Percentiles rank a stretch among this genome's conserved stretches.
These are phyloP conservation scores for Columba guinea DNA, from an alignment of 2,797 vertebrate genomes.

Conservation along the genomic window DNA sequence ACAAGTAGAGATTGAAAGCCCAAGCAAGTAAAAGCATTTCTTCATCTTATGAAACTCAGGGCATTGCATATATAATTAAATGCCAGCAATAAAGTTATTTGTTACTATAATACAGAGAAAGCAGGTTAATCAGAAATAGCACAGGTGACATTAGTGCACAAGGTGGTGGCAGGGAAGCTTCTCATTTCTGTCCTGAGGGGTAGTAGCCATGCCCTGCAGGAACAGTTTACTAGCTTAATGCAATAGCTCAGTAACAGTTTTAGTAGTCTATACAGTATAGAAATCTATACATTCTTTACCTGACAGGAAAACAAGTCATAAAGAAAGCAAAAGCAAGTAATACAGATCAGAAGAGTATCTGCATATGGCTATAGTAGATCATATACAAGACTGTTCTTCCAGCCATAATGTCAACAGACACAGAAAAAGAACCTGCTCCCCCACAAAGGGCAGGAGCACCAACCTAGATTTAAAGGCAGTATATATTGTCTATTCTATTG, in stretches of 20 bases:
- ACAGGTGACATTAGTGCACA: background rate
- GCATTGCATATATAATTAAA: background rate
- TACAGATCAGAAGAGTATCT: background rate
- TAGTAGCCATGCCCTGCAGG: background rate
- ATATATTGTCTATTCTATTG: background rate
- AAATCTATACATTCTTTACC: background rate
- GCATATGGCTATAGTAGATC: accelerated
- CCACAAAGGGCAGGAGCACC: background rate
- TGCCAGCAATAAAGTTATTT: background rate
- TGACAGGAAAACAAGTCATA: background rate
- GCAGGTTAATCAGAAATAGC: background rate
- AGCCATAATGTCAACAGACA: background rate
- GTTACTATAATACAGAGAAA: conserved; percentile 19
- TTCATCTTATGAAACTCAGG: background rate
- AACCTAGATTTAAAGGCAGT: background rate
- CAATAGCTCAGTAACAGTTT: background rate
- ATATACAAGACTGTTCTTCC: background rate
- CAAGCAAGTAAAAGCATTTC: background rate
- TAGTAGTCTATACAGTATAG: background rate
- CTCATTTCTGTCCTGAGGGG: background rate
- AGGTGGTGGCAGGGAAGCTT: background rate
- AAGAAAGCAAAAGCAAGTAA: background rate
- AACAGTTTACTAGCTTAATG: background rate
- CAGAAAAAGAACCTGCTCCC: background rate
- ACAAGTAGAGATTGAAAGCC: background rate